Conservation (phyloP, 37 sponge, comb jelly and placozoan genomes). For the Diacarnus erythraeanus region DNA sequence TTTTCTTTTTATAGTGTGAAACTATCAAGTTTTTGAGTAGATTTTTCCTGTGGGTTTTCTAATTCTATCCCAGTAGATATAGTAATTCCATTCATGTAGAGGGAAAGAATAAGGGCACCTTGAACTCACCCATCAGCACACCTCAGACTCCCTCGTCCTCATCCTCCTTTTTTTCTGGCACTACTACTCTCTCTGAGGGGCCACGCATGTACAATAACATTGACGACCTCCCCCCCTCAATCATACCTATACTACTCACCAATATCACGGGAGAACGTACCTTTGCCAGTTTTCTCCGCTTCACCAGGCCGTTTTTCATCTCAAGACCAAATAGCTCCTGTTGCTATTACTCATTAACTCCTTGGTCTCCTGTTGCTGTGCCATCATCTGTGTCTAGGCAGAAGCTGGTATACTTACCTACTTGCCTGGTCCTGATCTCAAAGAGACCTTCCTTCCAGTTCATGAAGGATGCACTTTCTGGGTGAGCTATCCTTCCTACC, state of each 20-base stretch:
- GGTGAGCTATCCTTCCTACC: too few species aligned
- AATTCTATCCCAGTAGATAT: too few species aligned
- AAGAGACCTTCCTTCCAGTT: constrained; percentile 57
- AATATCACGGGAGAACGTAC: constrained; percentile 36
- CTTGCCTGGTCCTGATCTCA: constrained; percentile 58
- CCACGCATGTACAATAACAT: constrained; percentile 11
- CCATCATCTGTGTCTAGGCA: constrained; percentile 14
- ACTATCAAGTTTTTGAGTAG: too few species aligned
- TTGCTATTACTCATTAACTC: constrained; percentile 18
- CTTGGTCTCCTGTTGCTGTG: not conserved
- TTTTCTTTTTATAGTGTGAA: too few species aligned
- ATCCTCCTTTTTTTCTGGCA: not conserved
- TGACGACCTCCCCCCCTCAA: constrained; percentile 41
- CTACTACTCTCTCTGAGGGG: constrained; percentile 34
- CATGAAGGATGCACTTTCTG: constrained; percentile 68
- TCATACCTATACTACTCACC: constrained; percentile 56
- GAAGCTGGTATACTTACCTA: constrained; percentile 59
- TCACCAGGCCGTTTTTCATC: constrained; percentile 66
- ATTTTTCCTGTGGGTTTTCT: too few species aligned
- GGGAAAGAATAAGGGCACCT: not conserved
- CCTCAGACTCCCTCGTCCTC: not conserved
- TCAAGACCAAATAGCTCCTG: not conserved
- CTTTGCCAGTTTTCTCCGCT: constrained; percentile 40
- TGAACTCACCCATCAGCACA: not conserved
- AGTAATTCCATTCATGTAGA: not conserved